These are phyloP conservation scores for Alca torda DNA, from an alignment of 2,797 vertebrate genomes.

Conservation along the genomic window DNA sequence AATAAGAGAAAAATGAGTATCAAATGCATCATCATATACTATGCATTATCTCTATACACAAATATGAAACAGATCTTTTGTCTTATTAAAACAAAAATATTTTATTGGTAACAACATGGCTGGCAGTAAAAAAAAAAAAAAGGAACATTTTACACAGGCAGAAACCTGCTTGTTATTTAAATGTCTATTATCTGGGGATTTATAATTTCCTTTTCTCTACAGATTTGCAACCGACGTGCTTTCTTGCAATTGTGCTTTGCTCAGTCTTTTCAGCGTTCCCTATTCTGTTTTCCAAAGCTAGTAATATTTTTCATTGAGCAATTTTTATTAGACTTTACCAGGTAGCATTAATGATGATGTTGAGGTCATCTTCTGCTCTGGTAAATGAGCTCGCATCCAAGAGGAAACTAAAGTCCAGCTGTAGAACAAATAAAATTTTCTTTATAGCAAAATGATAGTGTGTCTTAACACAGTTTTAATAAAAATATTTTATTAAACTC, in stretches of 20 bases:
- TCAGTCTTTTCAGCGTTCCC: not conserved
- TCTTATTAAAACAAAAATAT: not conserved
- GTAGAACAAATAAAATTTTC: slow-evolving; percentile 32
- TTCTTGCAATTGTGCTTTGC: not conserved
- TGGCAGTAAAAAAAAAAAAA: not conserved
- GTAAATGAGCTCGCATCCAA: slow-evolving; percentile 88
- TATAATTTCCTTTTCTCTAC: not conserved
- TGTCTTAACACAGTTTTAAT: not conserved
- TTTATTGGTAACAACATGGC: not conserved
- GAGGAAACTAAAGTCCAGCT: slow-evolving; percentile 90
- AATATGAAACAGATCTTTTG: not conserved
- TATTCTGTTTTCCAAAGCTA: not conserved
- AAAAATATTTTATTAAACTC: not conserved
- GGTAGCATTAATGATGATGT: slow-evolving; percentile 80
- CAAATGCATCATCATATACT: not conserved
- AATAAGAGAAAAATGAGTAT: not conserved
- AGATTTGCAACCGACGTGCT: not conserved
- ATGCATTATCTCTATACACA: not conserved
- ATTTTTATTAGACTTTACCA: slow-evolving; percentile 78
- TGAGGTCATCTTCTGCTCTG: slow-evolving; percentile 82
- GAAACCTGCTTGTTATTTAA: slow-evolving; percentile 7
- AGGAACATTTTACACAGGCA: not conserved
- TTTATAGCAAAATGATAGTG: not conserved
- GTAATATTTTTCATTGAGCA: not conserved
- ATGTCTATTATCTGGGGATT: not conserved